A percentile compares a stretch with the other conserved stretches of the same genome.
Evolutionary conservation across 92 coral and sea anemone genomes (phyloP).

Genomic region (Parazoanthus darwini): DNA sequence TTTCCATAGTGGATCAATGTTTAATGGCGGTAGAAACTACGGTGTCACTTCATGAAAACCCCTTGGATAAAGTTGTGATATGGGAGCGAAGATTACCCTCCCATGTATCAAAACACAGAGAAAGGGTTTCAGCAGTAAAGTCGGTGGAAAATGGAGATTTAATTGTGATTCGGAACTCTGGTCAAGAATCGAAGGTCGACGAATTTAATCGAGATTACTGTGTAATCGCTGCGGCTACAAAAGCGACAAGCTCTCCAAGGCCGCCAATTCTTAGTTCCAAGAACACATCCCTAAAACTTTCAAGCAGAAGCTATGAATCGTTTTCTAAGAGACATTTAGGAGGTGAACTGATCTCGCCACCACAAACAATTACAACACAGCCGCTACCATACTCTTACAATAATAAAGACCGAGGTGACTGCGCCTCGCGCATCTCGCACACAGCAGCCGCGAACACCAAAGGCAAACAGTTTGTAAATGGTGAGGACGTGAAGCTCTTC

Average conservation of each 20-base stretch:
- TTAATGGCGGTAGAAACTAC: conserved; percentile 89
- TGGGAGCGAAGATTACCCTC: conserved; percentile 81
- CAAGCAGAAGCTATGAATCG: conserved; percentile 66
- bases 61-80: conserved; percentile 70
- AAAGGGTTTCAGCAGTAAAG: conserved; percentile 51
- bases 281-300: conserved; percentile 47
- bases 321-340: conserved; percentile 76
- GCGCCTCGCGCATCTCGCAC: conserved; percentile 20
- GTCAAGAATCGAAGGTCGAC: conserved; percentile 50
- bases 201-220: conserved; percentile 75
- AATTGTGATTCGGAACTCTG: conserved; percentile 60
- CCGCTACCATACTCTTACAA: conserved; percentile 42
- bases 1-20: conserved; percentile 69
- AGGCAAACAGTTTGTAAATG: conserved; percentile 63
- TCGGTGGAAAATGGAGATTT: conserved; percentile 63
- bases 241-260: conserved; percentile 52
- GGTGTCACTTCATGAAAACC: conserved; percentile 84
- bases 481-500: conserved; percentile 71
- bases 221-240: conserved; percentile 80
- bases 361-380: conserved; percentile 46
- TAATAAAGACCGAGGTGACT: conserved; percentile 33
- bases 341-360: conserved; percentile 54
- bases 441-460: conserved; percentile 30
- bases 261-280: conserved; percentile 27
- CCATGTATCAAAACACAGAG: conserved; percentile 73